Evolutionary conservation across 1,140 invertebrate genomes (phyloP).

Genomic region (Drosophila sucinea): DNA sequence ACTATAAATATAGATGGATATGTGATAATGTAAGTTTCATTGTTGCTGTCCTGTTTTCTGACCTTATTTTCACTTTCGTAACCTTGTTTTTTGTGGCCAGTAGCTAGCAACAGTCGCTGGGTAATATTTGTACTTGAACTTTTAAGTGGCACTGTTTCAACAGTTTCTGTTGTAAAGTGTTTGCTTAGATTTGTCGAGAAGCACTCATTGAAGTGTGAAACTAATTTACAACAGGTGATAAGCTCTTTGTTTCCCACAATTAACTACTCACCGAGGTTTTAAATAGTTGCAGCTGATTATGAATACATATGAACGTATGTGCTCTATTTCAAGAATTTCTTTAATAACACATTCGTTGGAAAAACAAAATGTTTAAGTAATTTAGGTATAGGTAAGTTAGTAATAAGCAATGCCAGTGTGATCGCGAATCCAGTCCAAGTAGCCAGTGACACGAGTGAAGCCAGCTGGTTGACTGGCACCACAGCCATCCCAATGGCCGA

Average conservation of each 20-base stretch:
- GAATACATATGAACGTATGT: neutral
- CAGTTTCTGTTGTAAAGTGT: neutral
- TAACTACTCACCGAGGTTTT: too few relatives aligned
- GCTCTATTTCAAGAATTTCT: too few relatives aligned
- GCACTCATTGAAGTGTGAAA: neutral
- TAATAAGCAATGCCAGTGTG: slow-evolving; percentile 77
- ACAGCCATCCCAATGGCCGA: slow-evolving; percentile 45
- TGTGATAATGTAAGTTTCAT: too few relatives aligned
- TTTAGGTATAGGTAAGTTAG: neutral
- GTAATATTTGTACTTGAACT: neutral
- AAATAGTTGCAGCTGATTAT: too few relatives aligned
- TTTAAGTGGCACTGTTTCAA: too few relatives aligned
- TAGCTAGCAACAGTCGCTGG: neutral
- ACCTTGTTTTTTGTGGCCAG: too few relatives aligned
- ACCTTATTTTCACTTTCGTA: too few relatives aligned
- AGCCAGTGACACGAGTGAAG: slow-evolving; percentile 84
- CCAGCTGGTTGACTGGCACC: slow-evolving; percentile 84
- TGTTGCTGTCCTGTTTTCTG: too few relatives aligned
- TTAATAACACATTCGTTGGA: too few relatives aligned
- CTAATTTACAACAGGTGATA: neutral
- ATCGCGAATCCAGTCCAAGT: slow-evolving; percentile 84
- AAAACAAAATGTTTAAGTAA: too few relatives aligned
- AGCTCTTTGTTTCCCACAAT: too few relatives aligned
- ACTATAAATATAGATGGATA: too few relatives aligned
- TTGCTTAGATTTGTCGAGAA: neutral